Evolutionary conservation across 2,888 invertebrate genomes (phyloP), one percentile per base, ranked within the genome.

Genomic region (Lucinisca nassula): DNA sequence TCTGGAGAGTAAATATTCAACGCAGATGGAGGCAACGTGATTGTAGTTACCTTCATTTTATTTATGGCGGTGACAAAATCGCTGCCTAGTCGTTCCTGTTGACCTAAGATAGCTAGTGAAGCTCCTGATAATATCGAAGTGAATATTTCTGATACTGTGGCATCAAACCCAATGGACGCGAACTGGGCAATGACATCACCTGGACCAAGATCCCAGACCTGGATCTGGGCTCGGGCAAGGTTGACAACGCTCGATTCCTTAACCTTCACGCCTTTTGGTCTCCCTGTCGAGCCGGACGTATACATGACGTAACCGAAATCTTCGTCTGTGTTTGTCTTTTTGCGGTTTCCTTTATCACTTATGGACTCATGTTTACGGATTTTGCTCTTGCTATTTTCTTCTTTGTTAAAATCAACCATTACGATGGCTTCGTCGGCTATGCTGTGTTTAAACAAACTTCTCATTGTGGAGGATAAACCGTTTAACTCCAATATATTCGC

Each of bases 141-240:
- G 98, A 98, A 98, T 81, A 99, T 97, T 97, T 99, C 99, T 0
- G 98, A 97, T 12, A 98, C 97, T 0, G 98, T 98, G 95, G 99
- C 99, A 3, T 99, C 98, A 95, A 99, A 99, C 0, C 98, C 98
- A 27, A 98, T 96, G 0, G 98, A 98, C 0, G 99, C 99, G 96
- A 99, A 99, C 97, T 98, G 98, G 0, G 98, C 98, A 93, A 98
- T 98, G 3, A 97, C 97, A 12, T 97, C 97, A 94, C 98, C 98
- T 0, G 97, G 97, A 0, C 97, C 96, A 96, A 97, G 98, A 0
- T 98, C 98, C 95, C 98, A 98, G 0, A 97, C 97, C 24, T 97
- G 97, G 97, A 98, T 98, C 96, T 99, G 99, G 98, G 99, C 99
- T 95, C 97, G 97, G 27, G 99, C 97, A 0, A 99, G 97, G 95